Evolutionary conservation across 2,113 vertebrate species (phyloP).

Genomic region (Tiliqua scincoides): DNA sequence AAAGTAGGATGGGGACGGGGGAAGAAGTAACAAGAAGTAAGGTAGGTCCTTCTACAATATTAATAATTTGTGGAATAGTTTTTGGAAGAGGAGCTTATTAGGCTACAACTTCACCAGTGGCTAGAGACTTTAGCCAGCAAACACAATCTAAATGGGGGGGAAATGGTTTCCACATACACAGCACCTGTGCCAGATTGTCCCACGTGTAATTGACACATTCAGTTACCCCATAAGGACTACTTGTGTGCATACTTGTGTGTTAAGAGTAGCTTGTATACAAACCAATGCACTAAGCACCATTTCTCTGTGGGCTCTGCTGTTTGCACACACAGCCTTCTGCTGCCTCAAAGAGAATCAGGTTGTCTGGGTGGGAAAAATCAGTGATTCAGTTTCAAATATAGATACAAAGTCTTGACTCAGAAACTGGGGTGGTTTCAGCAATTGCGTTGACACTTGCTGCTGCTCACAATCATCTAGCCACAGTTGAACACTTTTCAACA

Average conservation of each 20-base stretch:
- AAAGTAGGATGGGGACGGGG: no score
- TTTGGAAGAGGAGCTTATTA: not conserved
- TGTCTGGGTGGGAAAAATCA: not conserved
- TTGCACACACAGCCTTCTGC: not conserved
- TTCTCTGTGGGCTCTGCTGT: not conserved
- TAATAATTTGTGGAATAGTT: no score
- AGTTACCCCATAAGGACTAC: not conserved
- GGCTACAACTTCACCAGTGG: not conserved
- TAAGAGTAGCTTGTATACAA: not conserved
- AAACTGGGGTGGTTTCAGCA: not conserved
- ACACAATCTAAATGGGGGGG: not conserved
- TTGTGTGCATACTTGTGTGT: no score
- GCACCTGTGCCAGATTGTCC: not conserved
- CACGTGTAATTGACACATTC: not conserved
- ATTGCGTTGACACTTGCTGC: not conserved
- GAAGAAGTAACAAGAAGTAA: not conserved
- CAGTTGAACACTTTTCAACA: no score
- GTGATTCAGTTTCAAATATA: not conserved
- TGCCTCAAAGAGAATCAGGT: not conserved
- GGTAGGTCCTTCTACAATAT: rapidly evolving
- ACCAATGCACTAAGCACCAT: not conserved
- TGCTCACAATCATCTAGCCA: not conserved
- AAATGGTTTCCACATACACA: not conserved
- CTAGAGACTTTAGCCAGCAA: not conserved
- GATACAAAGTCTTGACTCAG: not conserved